Percentiles rank a stretch among this genome's conserved stretches.
These are phyloP conservation scores for Conchocele bisecta DNA, from an alignment of 2,888 invertebrate species.

Conservation along the genomic window DNA sequence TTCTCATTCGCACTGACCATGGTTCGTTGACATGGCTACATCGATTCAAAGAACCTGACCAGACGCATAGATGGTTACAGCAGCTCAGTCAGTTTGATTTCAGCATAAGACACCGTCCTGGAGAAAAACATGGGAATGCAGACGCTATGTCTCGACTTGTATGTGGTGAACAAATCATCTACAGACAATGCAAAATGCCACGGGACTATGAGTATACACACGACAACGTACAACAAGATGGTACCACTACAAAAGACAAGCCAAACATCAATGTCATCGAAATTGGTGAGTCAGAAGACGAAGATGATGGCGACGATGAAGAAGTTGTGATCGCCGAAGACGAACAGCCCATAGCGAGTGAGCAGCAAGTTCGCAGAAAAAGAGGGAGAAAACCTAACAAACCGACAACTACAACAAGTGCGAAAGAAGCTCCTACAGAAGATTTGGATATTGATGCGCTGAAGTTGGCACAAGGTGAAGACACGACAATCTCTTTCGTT, in stretches of 20 bases:
- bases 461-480: not conserved
- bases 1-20: constrained; percentile 56
- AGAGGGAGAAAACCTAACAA: constrained; percentile 8
- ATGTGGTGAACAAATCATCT: not conserved
- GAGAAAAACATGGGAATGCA: constrained; percentile 30
- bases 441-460: not conserved
- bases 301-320: not conserved
- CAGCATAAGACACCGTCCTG: constrained; percentile 36
- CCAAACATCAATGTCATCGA: not conserved
- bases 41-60: constrained; percentile 43
- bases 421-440: constrained; percentile 8
- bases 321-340: no score
- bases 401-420: not conserved
- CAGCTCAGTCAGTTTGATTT: constrained; percentile 44
- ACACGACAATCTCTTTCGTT: constrained; percentile 4
- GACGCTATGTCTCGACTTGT: constrained; percentile 22
- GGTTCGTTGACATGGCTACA: constrained; percentile 45
- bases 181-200: constrained; percentile 11
- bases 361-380: constrained; percentile 6
- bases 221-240: not conserved
- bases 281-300: not conserved
- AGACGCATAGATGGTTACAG: constrained; percentile 41
- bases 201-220: not conserved
- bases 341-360: no score
- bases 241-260: no score